Conservation (phyloP, 1,140 invertebrate species). For the Calephelis virginiensis region DNA sequence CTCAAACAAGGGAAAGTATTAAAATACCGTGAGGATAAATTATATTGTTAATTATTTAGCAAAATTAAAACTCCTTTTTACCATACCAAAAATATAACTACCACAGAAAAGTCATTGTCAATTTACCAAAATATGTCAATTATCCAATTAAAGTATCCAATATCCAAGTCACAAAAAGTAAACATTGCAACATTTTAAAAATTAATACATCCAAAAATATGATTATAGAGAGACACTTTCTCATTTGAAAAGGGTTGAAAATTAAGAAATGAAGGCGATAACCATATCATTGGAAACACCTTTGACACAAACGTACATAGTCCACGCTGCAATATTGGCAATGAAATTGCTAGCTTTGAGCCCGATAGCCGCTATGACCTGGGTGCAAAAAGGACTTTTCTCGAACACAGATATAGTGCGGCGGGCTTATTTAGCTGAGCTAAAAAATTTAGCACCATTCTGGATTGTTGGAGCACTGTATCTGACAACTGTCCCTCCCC, state of each 20-base stretch:
- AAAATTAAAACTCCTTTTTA: no score
- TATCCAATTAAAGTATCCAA: no score
- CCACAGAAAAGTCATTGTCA: no score
- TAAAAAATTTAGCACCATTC: slow-evolving; percentile 52
- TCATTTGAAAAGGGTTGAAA: not conserved
- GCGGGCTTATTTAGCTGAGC: slow-evolving; percentile 46
- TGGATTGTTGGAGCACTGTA: slow-evolving; percentile 50
- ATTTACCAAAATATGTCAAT: no score
- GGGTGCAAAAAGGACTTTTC: slow-evolving; percentile 48
- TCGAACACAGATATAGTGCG: slow-evolving; percentile 41
- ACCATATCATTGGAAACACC: slow-evolving; percentile 42
- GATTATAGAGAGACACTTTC: no score
- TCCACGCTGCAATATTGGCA: slow-evolving; percentile 45
- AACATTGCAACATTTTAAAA: no score
- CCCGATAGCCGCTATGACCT: slow-evolving; percentile 44
- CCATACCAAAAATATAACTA: no score
- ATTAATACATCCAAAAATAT: no score
- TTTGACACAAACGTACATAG: slow-evolving; percentile 46
- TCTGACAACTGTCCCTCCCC: slow-evolving; percentile 41
- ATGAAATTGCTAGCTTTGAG: slow-evolving; percentile 47
- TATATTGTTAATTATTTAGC: no score
- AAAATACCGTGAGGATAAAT: no score
- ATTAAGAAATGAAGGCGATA: slow-evolving; percentile 31
- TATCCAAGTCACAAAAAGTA: no score
- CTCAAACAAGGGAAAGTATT: no score